phyloP scores from a whole-genome alignment of 2,113 vertebrate species.

The Semnornis frantzii region DNA sequence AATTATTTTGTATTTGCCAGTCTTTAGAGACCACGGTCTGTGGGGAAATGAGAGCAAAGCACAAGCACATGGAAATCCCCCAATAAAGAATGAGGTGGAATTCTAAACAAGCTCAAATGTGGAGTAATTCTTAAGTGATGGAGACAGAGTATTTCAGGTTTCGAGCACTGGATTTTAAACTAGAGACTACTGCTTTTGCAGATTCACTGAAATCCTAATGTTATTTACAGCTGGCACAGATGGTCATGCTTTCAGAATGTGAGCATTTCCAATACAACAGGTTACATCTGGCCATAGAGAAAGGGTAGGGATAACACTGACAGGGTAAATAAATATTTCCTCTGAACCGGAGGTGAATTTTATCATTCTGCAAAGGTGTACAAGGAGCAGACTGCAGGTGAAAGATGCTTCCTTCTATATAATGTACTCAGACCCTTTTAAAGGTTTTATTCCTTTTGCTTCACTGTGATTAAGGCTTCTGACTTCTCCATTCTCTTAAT shows the following conservation, averaged over 20 bases:
- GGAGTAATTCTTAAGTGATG: not conserved
- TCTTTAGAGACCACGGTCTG: not conserved
- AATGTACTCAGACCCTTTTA: not conserved
- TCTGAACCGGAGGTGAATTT: constrained; percentile 19
- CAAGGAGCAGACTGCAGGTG: not conserved
- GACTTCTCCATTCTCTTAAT: constrained; percentile 15
- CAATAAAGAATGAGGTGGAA: not conserved
- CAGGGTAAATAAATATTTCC: not conserved
- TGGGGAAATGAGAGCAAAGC: constrained; percentile 35
- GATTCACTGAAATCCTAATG: not conserved
- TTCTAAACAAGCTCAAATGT: not conserved
- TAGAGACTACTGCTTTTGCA: not conserved
- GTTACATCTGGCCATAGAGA: not conserved
- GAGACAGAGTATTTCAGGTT: not conserved
- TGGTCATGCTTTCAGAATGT: not conserved
- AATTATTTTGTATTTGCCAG: constrained; percentile 70
- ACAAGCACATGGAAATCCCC: not conserved
- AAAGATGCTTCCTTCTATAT: not conserved
- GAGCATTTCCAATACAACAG: not conserved
- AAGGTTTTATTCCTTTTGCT: not conserved
- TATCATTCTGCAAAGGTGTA: not conserved
- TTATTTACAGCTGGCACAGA: not conserved
- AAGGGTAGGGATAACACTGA: not conserved
- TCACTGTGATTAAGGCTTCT: not conserved
- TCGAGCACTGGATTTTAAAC: not conserved